phyloP scores from a whole-genome alignment of 1,140 invertebrate species.

The Amyelois transitella region DNA sequence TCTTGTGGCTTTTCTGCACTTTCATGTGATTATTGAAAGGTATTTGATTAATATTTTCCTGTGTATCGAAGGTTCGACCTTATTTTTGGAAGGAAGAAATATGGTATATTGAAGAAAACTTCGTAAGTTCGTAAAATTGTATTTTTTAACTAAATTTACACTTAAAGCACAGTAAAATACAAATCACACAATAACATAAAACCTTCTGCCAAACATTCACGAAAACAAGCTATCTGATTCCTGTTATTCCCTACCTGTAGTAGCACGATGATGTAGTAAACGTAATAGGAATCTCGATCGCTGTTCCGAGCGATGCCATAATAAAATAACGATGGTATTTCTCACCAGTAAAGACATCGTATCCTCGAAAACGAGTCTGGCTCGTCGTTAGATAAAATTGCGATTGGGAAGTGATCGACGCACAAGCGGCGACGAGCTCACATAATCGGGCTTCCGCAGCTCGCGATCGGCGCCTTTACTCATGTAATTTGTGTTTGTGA shows the following conservation, averaged over 20 bases:
- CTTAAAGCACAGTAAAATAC: no score
- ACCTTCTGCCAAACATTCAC: no score
- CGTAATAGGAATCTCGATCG: slow-evolving; percentile 1
- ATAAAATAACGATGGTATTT: slow-evolving; percentile 5
- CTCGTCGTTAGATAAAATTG: slow-evolving; percentile 7
- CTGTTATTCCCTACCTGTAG: not conserved
- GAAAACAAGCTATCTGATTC: not conserved
- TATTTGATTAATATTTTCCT: no score
- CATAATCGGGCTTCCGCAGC: not conserved
- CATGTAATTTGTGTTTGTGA: slow-evolving; percentile 6
- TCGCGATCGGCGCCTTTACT: slow-evolving; percentile 1
- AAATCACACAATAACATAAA: no score
- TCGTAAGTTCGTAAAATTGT: no score
- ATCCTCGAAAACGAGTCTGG: slow-evolving; percentile 5
- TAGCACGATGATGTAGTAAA: not conserved
- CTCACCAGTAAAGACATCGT: slow-evolving; percentile 3
- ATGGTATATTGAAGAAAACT: no score
- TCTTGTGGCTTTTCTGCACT: no score
- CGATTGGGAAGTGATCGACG: slow-evolving; percentile 2
- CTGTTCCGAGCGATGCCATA: slow-evolving; percentile 1
- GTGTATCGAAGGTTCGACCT: no score
- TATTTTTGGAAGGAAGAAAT: no score
- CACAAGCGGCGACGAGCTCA: not conserved
- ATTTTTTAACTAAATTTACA: no score
- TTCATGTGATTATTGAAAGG: no score